Evolutionary conservation across 2,888 invertebrate species (phyloP), one percentile per base, ranked within the genome.

Genomic region (Amblyjoppa proteus): DNA sequence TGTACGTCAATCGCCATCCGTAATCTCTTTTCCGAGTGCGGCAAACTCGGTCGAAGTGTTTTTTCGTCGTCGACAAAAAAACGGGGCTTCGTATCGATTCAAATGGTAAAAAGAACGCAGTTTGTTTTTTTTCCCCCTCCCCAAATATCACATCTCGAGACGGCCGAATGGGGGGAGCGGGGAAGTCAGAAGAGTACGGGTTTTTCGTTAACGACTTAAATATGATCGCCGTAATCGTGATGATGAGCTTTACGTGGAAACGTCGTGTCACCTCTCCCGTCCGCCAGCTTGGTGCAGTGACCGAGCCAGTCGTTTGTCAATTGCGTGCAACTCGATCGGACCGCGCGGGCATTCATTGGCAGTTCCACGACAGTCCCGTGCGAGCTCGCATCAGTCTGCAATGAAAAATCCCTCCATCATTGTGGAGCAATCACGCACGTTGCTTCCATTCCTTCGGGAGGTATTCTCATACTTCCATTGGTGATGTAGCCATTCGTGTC

Each of bases 401-500:
- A 90, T 90, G 91, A 92, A 90, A 89, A 91, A 89, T 91, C 90
- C 90, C 90, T 91, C 91, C 91, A 93, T 93, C 93, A 93, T 93
- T 93, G 92, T 75, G 93, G 92, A 73, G 91, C 91, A 83, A 92
- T 93, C 66, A 90, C 92, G 87, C 92, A 93, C 75, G 90, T 93
- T 87, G 95, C 94, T 92, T 95, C 95, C 95, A 95, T 95, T 93
- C 95, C 95, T 93, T 95, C 95, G 78, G 95, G 95, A 88, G 95
- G 95, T 87, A 95, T 94, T 87, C 95, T 94, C 89, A 95, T 94
- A 89, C 94, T 95, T 87, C 95, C 95, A 89, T 95, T 95, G 84
- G 95, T 95, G 85, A 95, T 93, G 86, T 95, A 95, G 69, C 95
- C 95, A 88, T 95, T 95, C 58, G 94, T 92, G 83, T 94, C 94